Evolutionary conservation across 35 echinoderm and acorn worm species (phyloP), one percentile per base, ranked within the genome.

Genomic region (Hemicentrotus pulcherrimus): DNA sequence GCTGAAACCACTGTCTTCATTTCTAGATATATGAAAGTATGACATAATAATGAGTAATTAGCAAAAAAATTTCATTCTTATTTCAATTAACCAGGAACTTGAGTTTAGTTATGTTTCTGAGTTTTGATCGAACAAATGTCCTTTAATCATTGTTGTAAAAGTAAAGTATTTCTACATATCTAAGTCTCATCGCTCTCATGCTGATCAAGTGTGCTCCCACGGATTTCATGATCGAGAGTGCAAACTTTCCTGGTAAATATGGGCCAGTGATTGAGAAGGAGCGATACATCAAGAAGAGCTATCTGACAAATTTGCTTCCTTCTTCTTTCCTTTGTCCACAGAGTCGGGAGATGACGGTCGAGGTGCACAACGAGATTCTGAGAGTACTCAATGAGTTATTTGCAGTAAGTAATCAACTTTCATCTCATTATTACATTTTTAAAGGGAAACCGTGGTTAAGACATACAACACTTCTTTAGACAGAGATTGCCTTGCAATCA

Each of bases 311-410:
- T 78, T n/a, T 94, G 86, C 94, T 86, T 94, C 48, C 28, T 48
- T 96, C 92, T 95, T 70, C 14, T 95, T 93, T 95, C 85, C 86
- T 65, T 94, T 32, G 50, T 65, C 94, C 96, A 19, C 97, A 99
- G 98, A 99, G 98, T 95, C 91, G 97, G 24, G 98, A 99, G 91
- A 97, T 99, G 97, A 97, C 96, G 30, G 95, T 96, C 18, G 98
- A 95, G 94, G 98, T 99, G 18, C 98, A 99, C 58, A 94, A 96
- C 31, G 97, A 99, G 91, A 94, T 99, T 86, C 92, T 96, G 65
- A 95, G 96, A 94, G 96, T 97, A 32, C 91, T 99, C 85, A 97
- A 95, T 87, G 96, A 99, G 94, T 48, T 99, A 95, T 97, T 96
- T 96, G 95, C 96, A 10, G 98, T 99, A 96, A 99, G 97, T 78